Percentiles rank a stretch among this genome's conserved stretches.
phyloP scores from a whole-genome alignment of 2,797 vertebrate genomes.

The Arrhamphus sclerolepis region DNA sequence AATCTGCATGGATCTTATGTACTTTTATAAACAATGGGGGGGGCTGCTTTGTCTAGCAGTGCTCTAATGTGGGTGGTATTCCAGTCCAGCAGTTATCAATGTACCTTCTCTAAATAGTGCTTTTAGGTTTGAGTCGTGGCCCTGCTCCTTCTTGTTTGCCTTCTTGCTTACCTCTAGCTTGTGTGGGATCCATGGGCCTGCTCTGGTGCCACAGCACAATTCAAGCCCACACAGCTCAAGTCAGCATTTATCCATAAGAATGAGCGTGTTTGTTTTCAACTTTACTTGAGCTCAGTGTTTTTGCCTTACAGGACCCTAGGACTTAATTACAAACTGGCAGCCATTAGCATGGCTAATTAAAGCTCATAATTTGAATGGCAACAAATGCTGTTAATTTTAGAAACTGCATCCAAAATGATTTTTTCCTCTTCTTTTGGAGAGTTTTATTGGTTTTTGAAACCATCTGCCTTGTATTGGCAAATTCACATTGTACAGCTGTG shows the following conservation, averaged over 20 bases:
- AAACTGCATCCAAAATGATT: no score
- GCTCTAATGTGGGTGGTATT: constrained; percentile 17
- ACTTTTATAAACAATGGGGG: background rate
- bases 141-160: constrained; percentile 19
- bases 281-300: background rate
- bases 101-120: constrained; percentile 26
- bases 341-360: background rate
- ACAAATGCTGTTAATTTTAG: no score
- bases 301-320: background rate
- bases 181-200: constrained; percentile 25
- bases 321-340: background rate
- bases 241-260: background rate
- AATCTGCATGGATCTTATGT: background rate
- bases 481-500: no score
- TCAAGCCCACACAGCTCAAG: constrained; percentile 14
- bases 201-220: constrained; percentile 26
- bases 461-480: no score
- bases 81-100: constrained; percentile 28
- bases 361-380: background rate
- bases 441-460: no score
- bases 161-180: constrained; percentile 31
- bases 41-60: background rate
- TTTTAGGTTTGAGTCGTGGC: constrained; percentile 36
- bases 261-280: constrained; percentile 15
- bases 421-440: no score